Conservation (phyloP, 2,888 invertebrate species). For the Cheilosia scutellata region DNA sequence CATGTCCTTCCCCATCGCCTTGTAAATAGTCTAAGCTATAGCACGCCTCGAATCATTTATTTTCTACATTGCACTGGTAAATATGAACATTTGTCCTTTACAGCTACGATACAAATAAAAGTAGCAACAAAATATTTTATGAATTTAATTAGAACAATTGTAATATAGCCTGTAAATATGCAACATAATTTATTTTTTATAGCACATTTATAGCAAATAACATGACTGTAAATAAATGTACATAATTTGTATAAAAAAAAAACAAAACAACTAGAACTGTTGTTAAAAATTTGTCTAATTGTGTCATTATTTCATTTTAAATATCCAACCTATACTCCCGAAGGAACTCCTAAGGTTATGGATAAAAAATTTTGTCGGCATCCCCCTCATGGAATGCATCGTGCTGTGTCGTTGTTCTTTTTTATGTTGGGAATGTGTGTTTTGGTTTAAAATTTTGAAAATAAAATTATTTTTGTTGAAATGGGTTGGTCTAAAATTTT, state of each 20-base stretch:
- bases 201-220: slow-evolving; percentile 51
- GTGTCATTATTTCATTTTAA: slow-evolving; percentile 31
- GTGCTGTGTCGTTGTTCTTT: slow-evolving; percentile 11
- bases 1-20: slow-evolving; percentile 10
- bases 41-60: slow-evolving; percentile 64
- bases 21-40: slow-evolving; percentile 51
- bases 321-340: not conserved
- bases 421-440: slow-evolving; percentile 34
- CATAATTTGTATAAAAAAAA: not conserved
- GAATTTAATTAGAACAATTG: slow-evolving; percentile 23
- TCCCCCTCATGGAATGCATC: not conserved
- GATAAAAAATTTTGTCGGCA: not conserved
- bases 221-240: slow-evolving; percentile 66
- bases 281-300: slow-evolving; percentile 2
- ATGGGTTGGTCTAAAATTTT: slow-evolving; percentile 44
- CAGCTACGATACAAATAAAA: slow-evolving; percentile 11
- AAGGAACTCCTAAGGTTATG: not conserved
- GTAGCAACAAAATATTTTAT: not conserved
- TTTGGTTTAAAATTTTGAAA: slow-evolving; percentile 29
- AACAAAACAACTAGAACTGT: slow-evolving; percentile 3
- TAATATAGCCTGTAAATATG: slow-evolving; percentile 60
- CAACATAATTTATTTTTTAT: slow-evolving; percentile 44
- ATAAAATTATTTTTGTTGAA: slow-evolving; percentile 32
- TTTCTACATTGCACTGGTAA: slow-evolving; percentile 44
- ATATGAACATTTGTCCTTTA: slow-evolving; percentile 25